Percentiles rank a stretch among this genome's conserved stretches.
These are phyloP conservation scores for Nymphalis io DNA, from an alignment of 1,140 invertebrate genomes.

Conservation along the genomic window DNA sequence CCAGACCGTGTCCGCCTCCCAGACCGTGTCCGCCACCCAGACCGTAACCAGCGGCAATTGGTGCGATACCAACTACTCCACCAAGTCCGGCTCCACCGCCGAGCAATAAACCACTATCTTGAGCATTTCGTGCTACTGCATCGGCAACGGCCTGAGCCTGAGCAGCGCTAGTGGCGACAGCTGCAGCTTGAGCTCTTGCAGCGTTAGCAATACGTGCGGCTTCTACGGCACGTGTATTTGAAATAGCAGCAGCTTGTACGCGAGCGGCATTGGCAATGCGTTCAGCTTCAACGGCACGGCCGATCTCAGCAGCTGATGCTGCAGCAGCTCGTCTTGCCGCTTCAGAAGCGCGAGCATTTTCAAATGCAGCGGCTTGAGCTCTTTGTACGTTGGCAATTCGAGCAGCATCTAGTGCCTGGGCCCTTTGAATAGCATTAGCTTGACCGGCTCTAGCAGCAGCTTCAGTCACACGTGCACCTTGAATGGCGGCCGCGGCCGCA, in stretches of 20 bases:
- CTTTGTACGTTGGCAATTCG: conserved; percentile 68
- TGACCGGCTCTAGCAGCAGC: conserved; percentile 64
- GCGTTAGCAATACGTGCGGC: conserved; percentile 68
- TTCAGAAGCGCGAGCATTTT: conserved; percentile 67
- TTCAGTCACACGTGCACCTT: conserved; percentile 65
- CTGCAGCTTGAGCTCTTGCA: conserved; percentile 65
- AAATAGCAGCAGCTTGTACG: conserved; percentile 66
- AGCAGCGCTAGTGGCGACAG: conserved; percentile 63
- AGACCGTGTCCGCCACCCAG: too few relatives aligned
- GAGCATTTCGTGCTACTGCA: conserved; percentile 59
- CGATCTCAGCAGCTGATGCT: conserved; percentile 55
- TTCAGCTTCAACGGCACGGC: conserved; percentile 65
- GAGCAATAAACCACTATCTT: conserved; percentile 53
- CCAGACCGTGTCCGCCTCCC: conserved; percentile 8
- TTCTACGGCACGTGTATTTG: conserved; percentile 67
- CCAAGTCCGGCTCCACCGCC: conserved; percentile 44
- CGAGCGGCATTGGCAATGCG: conserved; percentile 68
- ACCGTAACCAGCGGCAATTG: neutral
- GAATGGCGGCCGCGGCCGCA: conserved; percentile 67
- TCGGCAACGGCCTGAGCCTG: conserved; percentile 70
- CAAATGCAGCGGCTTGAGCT: conserved; percentile 67
- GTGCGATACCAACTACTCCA: conserved; percentile 19
- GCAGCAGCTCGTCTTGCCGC: conserved; percentile 64
- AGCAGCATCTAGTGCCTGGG: conserved; percentile 66
- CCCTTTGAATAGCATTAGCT: conserved; percentile 65